phyloP scores from a whole-genome alignment of 2,113 vertebrate species.

The Rhinoderma darwinii region DNA sequence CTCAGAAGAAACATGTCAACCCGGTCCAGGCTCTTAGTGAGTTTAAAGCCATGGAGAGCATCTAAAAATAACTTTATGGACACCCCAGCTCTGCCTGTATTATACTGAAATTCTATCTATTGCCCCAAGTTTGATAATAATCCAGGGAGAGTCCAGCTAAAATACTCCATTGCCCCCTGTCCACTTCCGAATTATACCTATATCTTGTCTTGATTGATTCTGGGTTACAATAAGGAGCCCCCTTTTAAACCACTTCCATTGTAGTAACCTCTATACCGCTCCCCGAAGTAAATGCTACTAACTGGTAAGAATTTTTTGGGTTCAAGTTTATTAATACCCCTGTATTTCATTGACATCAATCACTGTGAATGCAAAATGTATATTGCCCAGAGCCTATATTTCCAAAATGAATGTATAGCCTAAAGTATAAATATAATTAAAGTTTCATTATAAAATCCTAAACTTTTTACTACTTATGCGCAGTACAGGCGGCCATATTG shows the following conservation, averaged over 20 bases:
- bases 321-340: not conserved
- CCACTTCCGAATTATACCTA: not conserved
- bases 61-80: not conserved
- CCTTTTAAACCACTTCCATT: not conserved
- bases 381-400: not conserved
- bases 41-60: constrained; percentile 49
- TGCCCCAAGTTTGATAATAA: not conserved
- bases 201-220: not conserved
- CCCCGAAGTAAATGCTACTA: not conserved
- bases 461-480: not conserved
- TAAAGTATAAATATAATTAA: not conserved
- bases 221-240: not conserved
- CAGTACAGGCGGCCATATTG: not conserved
- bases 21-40: constrained; percentile 38
- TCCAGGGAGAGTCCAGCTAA: not conserved
- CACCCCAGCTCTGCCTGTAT: not conserved
- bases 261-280: not conserved
- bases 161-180: not conserved
- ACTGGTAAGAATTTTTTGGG: not conserved
- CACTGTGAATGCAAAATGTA: not conserved
- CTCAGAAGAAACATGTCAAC: constrained; percentile 43
- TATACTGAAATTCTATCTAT: not conserved
- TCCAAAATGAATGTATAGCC: not conserved
- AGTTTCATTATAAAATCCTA: not conserved
- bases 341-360: not conserved